phyloP scores from a whole-genome alignment of 64 coral and sea anemone genomes.

The Trachythela sp. region DNA sequence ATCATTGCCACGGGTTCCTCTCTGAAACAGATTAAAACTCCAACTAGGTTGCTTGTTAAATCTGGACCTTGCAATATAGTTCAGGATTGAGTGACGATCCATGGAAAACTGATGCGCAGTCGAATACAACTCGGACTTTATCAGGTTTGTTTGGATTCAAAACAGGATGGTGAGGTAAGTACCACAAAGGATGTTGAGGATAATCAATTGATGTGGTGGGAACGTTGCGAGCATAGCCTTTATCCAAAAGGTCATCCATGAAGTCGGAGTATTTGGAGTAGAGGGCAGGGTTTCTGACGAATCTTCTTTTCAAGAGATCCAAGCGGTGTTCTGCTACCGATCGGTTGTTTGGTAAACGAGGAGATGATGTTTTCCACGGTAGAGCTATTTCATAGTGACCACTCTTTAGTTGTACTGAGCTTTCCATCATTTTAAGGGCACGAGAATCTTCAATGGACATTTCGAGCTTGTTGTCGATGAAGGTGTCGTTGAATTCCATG shows the following conservation, averaged over 20 bases:
- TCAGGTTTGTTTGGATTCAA: not conserved
- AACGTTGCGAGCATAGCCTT: constrained; percentile 41
- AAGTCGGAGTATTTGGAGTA: constrained; percentile 30
- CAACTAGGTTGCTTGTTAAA: constrained; percentile 9
- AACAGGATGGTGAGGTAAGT: not conserved
- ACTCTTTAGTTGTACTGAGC: constrained; percentile 22
- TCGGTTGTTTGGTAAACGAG: constrained; percentile 21
- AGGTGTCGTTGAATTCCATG: constrained; percentile 57
- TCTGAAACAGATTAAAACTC: constrained; percentile 15
- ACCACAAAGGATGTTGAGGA: constrained; percentile 7
- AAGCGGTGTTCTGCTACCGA: constrained; percentile 31
- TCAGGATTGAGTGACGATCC: constrained; percentile 8
- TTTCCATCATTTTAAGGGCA: constrained; percentile 40
- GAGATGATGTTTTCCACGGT: constrained; percentile 24
- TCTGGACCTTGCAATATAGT: constrained; percentile 29
- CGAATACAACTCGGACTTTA: constrained; percentile 19
- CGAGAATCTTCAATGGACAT: constrained; percentile 4
- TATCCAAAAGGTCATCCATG: constrained; percentile 44
- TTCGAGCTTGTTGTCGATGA: constrained; percentile 10
- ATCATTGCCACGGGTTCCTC: not conserved
- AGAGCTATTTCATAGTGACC: constrained; percentile 41
- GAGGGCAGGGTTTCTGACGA: constrained; percentile 27
- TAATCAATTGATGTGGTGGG: not conserved
- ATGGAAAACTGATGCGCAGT: constrained; percentile 26
- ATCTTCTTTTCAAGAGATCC: constrained; percentile 31